Evolutionary conservation across 2,888 invertebrate species (phyloP), one percentile per base, ranked within the genome.

Genomic region (Drosophila macrospina): DNA sequence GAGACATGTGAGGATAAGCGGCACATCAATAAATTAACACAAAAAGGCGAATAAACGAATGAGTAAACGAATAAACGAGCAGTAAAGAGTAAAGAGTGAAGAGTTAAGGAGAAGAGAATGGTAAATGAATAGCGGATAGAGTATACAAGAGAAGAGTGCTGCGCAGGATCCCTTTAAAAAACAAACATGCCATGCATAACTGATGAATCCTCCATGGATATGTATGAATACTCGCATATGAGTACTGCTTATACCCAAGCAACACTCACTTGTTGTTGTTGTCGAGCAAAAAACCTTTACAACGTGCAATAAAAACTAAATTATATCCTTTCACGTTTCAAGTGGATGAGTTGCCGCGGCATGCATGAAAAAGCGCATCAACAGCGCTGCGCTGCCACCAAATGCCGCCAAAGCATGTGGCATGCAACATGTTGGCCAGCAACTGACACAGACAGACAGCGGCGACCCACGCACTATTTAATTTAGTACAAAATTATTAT

Each of bases 401-500:
- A n/a, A n/a, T 55, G 70, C 62, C 57, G 70, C 54, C 54, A 37
- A 30, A 44, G 69, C 39, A 57, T 52, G 39, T 68, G 74, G 54
- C 73, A 63, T 36, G 87, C 83, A 87, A 85, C 82, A 87, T 82
- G 88, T 74, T 79, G 89, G 62, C 66, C 69, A 74, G 68, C 34
- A 28, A 61, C 57, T 42, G 74, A 48, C 61, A 52, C 41, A 45
- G 34, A 42, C 24, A 48, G 32, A 20, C 39, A n/a, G 28, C 52
- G 41, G 54, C 85, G 80, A 74, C 89, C 89, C 86, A 86, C 89
- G 88, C 88, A 86, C 86, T 86, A 88, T 86, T 89, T 86, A 86
- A 86, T 89, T 88, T 89, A 72, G 88, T 80, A 86, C 88, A 83
- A 89, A 86, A 86, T 86, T 88, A 88, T 89, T 86, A 89, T 89